These are phyloP conservation scores for Rhincodon typus DNA, from an alignment of 2,797 vertebrate genomes.

Conservation along the genomic window DNA sequence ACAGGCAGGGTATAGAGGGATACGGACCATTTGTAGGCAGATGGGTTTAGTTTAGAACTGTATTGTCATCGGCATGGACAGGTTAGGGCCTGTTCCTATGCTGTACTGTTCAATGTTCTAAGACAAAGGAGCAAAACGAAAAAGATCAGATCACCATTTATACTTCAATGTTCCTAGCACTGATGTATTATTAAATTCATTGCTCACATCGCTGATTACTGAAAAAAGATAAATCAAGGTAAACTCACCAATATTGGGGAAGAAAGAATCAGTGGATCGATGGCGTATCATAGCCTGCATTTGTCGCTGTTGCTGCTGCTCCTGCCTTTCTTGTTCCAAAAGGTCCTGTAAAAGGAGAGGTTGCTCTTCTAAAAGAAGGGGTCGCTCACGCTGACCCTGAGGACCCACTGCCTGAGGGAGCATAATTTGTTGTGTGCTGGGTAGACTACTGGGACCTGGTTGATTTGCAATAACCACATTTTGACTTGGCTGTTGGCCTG, in stretches of 20 bases:
- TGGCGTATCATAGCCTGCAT: conserved; percentile 99
- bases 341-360: conserved; percentile 93
- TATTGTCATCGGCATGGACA: too few species aligned
- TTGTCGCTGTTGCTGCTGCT: conserved; percentile 95
- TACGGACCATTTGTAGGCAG: too few species aligned
- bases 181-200: background rate
- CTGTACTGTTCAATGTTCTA: background rate
- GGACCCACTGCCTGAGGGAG: conserved; percentile 64
- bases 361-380: conserved; percentile 90
- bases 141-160: background rate
- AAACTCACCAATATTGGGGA: conserved; percentile 87
- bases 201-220: background rate
- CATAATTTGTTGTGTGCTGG: conserved; percentile 66
- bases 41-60: too few species aligned
- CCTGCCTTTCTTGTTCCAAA: conserved; percentile 91
- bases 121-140: background rate
- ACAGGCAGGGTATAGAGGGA: too few species aligned
- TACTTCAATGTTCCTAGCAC: background rate
- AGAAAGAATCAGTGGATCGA: conserved; percentile 85
- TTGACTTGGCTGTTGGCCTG: conserved; percentile 61
- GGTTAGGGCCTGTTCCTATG: too few species aligned
- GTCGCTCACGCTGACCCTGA: conserved; percentile 67
- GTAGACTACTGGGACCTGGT: conserved; percentile 55
- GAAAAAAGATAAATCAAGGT: background rate
- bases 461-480: conserved; percentile 59